phyloP scores from a whole-genome alignment of 1,140 invertebrate genomes.

The Zophobas atratus region DNA sequence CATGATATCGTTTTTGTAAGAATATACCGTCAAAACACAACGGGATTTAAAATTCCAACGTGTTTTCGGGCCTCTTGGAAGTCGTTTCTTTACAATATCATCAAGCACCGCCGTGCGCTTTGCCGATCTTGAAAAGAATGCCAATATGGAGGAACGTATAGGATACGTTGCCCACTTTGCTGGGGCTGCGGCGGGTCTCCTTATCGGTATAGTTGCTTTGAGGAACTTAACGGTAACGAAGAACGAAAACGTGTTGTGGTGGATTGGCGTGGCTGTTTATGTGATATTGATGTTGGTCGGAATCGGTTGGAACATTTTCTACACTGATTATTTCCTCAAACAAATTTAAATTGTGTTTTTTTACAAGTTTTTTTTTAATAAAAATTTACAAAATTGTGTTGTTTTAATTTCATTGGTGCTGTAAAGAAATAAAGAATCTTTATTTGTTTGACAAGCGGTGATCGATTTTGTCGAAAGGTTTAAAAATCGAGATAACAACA shows the following conservation, averaged over 20 bases:
- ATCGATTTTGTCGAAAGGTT: too few species aligned
- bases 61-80: constrained; percentile 16
- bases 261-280: constrained; percentile 69
- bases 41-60: constrained; percentile 49
- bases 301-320: constrained; percentile 29
- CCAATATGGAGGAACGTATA: constrained; percentile 78
- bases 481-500: too few species aligned
- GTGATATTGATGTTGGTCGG: constrained; percentile 1
- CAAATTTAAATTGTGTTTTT: background rate
- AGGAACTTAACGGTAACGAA: constrained; percentile 89
- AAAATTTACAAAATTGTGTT: too few species aligned
- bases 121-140: constrained; percentile 51
- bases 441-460: too few species aligned
- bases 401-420: too few species aligned
- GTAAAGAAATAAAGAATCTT: too few species aligned
- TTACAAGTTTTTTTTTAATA: too few species aligned
- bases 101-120: constrained; percentile 22
- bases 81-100: constrained; percentile 19
- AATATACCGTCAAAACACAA: constrained; percentile 34
- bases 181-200: constrained; percentile 86
- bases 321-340: constrained; percentile 28
- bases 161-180: constrained; percentile 93
- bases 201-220: constrained; percentile 93
- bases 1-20: constrained; percentile 38
- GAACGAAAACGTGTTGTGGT: constrained; percentile 90